phyloP scores from a whole-genome alignment of 2,113 vertebrate species.

The Etheostoma spectabile region DNA sequence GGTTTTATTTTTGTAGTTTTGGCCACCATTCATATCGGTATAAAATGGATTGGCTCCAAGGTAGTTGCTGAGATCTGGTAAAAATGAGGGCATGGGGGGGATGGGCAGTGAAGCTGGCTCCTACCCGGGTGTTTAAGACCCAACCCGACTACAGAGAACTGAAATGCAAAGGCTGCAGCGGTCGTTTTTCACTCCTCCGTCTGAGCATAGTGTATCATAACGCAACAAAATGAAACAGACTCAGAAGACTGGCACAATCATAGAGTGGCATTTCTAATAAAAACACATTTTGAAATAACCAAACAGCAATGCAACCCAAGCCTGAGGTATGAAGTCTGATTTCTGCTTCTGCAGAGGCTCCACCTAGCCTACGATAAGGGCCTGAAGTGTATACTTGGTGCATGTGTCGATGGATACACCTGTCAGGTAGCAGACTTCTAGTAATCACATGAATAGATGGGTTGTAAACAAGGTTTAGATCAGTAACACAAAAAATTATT shows the following conservation, averaged over 20 bases:
- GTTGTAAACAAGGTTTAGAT: no score
- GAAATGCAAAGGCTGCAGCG: neutral
- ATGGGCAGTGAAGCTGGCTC: neutral
- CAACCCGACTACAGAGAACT: neutral
- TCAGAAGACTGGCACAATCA: neutral
- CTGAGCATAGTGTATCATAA: neutral
- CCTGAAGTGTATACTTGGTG: no score
- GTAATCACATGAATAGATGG: no score
- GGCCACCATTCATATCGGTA: neutral
- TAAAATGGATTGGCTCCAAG: neutral
- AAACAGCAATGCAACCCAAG: neutral
- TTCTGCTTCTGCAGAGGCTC: no score
- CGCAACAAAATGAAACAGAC: neutral
- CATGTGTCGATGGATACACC: no score
- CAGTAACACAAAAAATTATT: no score
- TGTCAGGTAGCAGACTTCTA: no score
- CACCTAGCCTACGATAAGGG: no score
- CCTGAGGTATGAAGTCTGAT: no score
- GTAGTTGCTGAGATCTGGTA: neutral
- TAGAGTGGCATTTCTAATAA: neutral
- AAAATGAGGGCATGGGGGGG: neutral
- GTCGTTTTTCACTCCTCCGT: neutral
- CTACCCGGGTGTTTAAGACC: neutral
- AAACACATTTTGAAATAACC: neutral
- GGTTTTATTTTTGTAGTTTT: neutral